Evolutionary conservation across 2,797 vertebrate genomes (phyloP), one percentile per base, ranked within the genome.

Genomic region (Ctenopoma multispine): DNA sequence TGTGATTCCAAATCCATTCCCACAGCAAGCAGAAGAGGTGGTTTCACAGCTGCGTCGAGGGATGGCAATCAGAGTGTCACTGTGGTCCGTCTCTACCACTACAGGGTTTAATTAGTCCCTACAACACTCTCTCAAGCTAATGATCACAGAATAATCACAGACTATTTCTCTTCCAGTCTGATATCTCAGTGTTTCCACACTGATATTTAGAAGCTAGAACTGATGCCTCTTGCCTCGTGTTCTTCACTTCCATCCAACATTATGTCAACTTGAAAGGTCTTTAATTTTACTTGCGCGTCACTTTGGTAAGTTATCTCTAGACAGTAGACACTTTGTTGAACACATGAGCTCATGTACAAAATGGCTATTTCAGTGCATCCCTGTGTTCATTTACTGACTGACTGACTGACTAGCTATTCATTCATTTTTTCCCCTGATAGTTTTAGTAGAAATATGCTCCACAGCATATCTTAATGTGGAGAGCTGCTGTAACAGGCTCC

Each of bases 51-150:
- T 87, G 86, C 48, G 60, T 47, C 50, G 41, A 74, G 64, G 80
- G 71, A 60, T 77, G 66, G 59, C 46, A 76, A 34, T 57, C 23
- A 34, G 70, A 58, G 69, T 81, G 79, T 87, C 70, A 59, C 63
- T 46, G 71, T 77, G 73, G 72, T 66, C 61, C 65, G 38, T 71
- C 59, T 15, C 67, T 66, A 34, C 57, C 50, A 64, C 65, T 44
- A 51, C 72, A 78, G 77, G 74, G 80, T 80, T 81, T 85, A 90
- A 92, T 91, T 91, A 90, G 59, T 71, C 64, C 65, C 63, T 49
- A 53, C 59, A 72, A 66, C 44, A 18, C 55, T 41, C 61, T 70
- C 67, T 82, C 46, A n/a, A 72, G 56, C 63, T 89, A 81, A 86
- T 80, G 61, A 86, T 74, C 65, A 75, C 60, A 62, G 61, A 27